A percentile compares a stretch with the other conserved stretches of the same genome.
Conservation (phyloP, 1,140 invertebrate species). For the Pseudomyrmex dendroicus region DNA sequence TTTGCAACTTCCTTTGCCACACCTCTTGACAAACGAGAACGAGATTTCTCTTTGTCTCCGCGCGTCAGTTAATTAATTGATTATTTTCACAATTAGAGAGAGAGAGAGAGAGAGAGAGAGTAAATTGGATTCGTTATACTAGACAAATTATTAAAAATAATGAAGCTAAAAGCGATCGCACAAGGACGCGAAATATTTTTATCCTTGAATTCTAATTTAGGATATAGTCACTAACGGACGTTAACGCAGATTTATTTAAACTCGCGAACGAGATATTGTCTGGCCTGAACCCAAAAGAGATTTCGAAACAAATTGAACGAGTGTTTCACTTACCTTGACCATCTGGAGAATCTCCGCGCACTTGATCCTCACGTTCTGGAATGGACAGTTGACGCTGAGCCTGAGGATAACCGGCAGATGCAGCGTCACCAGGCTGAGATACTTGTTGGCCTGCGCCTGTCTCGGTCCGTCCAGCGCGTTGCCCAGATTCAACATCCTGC, state of each 20-base stretch:
- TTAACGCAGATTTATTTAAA: constrained; percentile 31
- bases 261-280: constrained; percentile 6
- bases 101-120: no score
- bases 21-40: background rate
- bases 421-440: constrained; percentile 85
- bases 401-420: constrained; percentile 87
- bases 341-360: constrained; percentile 86
- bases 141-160: no score
- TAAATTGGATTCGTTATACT: no score
- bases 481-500: constrained; percentile 83
- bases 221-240: constrained; percentile 22
- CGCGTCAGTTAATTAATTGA: no score
- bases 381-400: constrained; percentile 87
- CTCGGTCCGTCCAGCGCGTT: constrained; percentile 84
- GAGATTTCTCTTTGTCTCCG: no score
- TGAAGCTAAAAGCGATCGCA: background rate
- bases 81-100: background rate
- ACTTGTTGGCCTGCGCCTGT: constrained; percentile 83
- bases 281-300: background rate
- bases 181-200: background rate
- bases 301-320: constrained; percentile 2
- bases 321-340: constrained; percentile 84
- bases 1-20: constrained; percentile 21
- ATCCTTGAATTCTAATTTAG: constrained; percentile 24
- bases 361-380: constrained; percentile 86